Evolutionary conservation across 2,113 vertebrate species (phyloP).

Genomic region (Rynchops niger): DNA sequence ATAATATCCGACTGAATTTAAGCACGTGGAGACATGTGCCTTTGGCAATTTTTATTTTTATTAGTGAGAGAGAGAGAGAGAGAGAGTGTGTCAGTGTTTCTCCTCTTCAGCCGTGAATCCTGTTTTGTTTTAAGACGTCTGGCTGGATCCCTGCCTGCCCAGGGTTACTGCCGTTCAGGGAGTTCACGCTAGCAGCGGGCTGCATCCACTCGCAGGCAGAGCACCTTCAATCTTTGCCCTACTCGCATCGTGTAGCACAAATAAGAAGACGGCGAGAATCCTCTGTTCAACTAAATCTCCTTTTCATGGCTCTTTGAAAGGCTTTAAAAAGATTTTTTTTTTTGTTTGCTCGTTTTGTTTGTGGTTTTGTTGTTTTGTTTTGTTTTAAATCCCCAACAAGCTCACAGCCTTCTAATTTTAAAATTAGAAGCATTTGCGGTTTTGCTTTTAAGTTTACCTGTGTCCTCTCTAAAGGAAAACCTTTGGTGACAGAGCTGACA

Average conservation of each 20-base stretch:
- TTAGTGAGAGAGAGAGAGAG: not conserved
- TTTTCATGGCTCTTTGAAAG: not conserved
- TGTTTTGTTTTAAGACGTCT: too few species aligned
- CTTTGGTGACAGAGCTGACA: not conserved
- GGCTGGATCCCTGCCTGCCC: constrained; percentile 58
- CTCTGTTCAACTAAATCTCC: constrained; percentile 2
- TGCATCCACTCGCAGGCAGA: not conserved
- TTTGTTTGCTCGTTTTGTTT: not conserved
- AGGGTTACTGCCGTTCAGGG: constrained; percentile 64
- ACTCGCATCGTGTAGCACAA: not conserved
- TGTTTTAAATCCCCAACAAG: not conserved
- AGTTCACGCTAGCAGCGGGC: not conserved
- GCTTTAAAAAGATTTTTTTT: not conserved
- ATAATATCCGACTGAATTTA: not conserved
- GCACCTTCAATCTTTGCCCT: not conserved
- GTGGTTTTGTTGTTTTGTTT: not conserved
- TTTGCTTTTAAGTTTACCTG: not conserved
- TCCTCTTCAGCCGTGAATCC: constrained; percentile 43
- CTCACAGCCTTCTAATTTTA: not conserved
- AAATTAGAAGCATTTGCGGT: not conserved
- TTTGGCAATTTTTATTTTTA: constrained; percentile 62
- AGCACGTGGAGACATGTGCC: not conserved
- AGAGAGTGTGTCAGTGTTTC: constrained; percentile 36
- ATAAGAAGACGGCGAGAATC: not conserved
- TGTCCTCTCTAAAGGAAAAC: not conserved